Percentiles rank a stretch among this genome's conserved stretches.
Conservation (phyloP, 92 coral and sea anemone species). For the Umimayanthus chanpuru region DNA sequence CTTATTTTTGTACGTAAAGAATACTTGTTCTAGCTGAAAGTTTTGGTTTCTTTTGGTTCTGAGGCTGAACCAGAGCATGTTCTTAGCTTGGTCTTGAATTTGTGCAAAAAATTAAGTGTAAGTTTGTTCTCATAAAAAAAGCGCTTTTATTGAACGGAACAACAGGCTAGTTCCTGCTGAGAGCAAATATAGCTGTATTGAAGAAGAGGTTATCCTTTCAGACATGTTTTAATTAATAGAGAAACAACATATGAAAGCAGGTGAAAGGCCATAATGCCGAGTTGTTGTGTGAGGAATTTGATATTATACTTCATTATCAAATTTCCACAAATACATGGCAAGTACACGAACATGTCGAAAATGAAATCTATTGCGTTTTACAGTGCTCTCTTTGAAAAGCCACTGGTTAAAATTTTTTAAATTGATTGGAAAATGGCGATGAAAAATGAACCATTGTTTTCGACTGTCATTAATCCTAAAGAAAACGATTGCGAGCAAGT, state of each 20-base stretch:
- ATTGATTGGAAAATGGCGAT: conserved; percentile 10
- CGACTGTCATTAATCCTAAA: background rate
- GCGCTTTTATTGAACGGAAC: no score
- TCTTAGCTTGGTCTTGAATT: no score
- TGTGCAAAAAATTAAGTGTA: no score
- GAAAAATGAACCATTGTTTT: background rate
- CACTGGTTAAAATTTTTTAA: background rate
- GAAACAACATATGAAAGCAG: conserved; percentile 23
- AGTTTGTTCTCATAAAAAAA: no score
- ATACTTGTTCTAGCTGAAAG: no score
- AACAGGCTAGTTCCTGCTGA: background rate
- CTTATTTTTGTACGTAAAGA: no score
- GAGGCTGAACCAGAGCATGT: no score
- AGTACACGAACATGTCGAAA: background rate
- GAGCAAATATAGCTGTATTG: background rate
- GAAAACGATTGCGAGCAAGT: conserved; percentile 19
- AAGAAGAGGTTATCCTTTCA: background rate
- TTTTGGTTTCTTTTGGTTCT: no score
- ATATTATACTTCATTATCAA: background rate
- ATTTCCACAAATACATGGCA: background rate
- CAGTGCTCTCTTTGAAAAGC: background rate
- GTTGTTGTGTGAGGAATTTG: conserved; percentile 25
- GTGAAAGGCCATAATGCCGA: background rate
- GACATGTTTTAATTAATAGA: background rate
- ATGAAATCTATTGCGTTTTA: background rate